Base-by-base conservation (phyloP, 2,113 vertebrate species). In the Tiliqua scincoides region DNA sequence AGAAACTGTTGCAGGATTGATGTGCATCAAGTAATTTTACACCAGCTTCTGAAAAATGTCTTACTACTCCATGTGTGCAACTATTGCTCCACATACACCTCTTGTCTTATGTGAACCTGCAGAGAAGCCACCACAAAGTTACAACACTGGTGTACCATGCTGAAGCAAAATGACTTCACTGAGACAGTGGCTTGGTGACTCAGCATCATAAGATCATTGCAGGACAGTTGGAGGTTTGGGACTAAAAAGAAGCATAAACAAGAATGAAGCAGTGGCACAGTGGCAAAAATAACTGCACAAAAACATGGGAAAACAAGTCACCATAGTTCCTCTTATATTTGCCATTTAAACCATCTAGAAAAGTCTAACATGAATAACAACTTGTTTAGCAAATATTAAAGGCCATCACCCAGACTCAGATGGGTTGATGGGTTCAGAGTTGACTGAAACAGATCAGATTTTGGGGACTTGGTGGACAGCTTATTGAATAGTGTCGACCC, bases 341-440 rank as follows among this genome's bases (percentile, higher is more conserved):
- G 70, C 3, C 2, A 57, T n/a, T 9, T 7, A 5, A 0, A 4
- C 43, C 0, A 48, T 1, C 8, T 4, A 21, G 1, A 30, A 74
- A 48, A 70, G 52, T 30, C 30, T 61, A 61, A 63, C 3, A 67
- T 52, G 30, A 52, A 70, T 54, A 67, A 67, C 4, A 48, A 0
- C 20, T 52, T 52, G 18, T 35, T 75, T 65, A 10, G 23, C 40
- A 75, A 65, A 76, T 9, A 7, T 20, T 30, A 35, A 52, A 63
- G 35, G 43, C 68, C 81, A 59, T 68, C 37, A 52, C 20, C 35
- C 35, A 82, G 27, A 72, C 17, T 27, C 32, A 20, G 5, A 48
- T 48, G 8, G 4, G 43, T 8, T 48, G 43, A 48, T 48, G 43
- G 43, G 43, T 48, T 48, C 43, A 5, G 43, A 48, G 43, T 8